phyloP scores from a whole-genome alignment of 2,113 vertebrate genomes.

The human (Homo sapiens) region DNA sequence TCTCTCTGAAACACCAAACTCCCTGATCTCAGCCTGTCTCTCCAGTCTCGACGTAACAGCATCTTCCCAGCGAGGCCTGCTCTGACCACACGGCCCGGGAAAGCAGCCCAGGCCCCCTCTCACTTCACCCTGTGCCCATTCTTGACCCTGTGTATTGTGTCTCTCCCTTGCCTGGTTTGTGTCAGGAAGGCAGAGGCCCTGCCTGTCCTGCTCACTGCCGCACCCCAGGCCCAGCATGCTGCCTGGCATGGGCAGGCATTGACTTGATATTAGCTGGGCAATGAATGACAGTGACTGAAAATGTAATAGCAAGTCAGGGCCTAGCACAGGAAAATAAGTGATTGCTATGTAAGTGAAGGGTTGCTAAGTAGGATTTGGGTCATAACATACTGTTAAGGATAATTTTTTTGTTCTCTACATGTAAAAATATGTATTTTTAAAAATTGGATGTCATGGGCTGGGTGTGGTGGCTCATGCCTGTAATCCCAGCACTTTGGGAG shows the following conservation, averaged over 20 bases:
- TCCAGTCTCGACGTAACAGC: background rate
- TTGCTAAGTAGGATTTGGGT: background rate
- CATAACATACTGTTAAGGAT: fast-evolving
- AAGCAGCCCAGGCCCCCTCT: fast-evolving
- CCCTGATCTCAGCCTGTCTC: fast-evolving
- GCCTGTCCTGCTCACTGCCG: background rate
- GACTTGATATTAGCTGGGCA: background rate
- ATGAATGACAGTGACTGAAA: fast-evolving
- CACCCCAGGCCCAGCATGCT: background rate
- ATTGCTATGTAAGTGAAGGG: fast-evolving
- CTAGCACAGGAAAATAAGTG: fast-evolving
- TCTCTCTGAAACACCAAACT: background rate
- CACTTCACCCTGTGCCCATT: fast-evolving
- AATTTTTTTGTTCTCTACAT: background rate
- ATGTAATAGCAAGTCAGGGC: fast-evolving
- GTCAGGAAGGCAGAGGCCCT: background rate
- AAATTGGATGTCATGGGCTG: no score
- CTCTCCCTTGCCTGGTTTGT: no score
- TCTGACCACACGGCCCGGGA: fast-evolving
- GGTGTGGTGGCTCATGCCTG: no score
- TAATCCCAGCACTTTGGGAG: no score
- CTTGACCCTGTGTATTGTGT: background rate
- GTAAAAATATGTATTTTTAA: background rate
- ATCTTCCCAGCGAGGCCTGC: background rate
- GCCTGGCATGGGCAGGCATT: background rate